Conservation (phyloP, 2,888 invertebrate species). For the Coenonympha arcania region DNA sequence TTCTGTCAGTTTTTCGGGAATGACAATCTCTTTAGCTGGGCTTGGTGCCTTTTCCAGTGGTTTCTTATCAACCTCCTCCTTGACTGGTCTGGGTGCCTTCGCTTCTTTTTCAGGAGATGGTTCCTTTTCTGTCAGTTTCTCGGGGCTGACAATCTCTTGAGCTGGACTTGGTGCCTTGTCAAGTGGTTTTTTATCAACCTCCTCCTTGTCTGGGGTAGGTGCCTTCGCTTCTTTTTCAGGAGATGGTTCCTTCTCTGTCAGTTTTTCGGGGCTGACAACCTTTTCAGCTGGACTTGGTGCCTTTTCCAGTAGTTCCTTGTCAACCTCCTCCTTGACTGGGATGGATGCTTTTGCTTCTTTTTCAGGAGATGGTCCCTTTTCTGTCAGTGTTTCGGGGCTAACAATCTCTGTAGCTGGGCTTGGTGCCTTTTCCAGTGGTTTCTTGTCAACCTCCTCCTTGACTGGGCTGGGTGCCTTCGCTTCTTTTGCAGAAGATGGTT, state of each 20-base stretch:
- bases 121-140: constrained; percentile 1
- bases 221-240: neutral
- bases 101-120: constrained; percentile 12
- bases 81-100: constrained; percentile 5
- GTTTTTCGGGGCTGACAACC: neutral
- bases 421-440: constrained; percentile 19
- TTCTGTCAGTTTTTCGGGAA: constrained; percentile 1
- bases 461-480: neutral
- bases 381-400: neutral
- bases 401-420: constrained; percentile 11
- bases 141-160: neutral
- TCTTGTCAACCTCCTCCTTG: too few relatives aligned
- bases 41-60: neutral
- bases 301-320: neutral
- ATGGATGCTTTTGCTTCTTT: constrained; percentile 14
- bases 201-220: constrained; percentile 8
- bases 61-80: too few relatives aligned
- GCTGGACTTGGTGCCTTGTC: constrained; percentile 22
- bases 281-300: neutral
- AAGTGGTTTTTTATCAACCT: too few relatives aligned
- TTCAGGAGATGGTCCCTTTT: constrained; percentile 13
- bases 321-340: neutral
- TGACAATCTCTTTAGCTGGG: neutral
- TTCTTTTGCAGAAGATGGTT: neutral
- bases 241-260: neutral